A percentile compares a stretch with the other conserved stretches of the same genome.
These are phyloP conservation scores for Apocrypta bakeri DNA, from an alignment of 1,140 invertebrate genomes.

Conservation along the genomic window DNA sequence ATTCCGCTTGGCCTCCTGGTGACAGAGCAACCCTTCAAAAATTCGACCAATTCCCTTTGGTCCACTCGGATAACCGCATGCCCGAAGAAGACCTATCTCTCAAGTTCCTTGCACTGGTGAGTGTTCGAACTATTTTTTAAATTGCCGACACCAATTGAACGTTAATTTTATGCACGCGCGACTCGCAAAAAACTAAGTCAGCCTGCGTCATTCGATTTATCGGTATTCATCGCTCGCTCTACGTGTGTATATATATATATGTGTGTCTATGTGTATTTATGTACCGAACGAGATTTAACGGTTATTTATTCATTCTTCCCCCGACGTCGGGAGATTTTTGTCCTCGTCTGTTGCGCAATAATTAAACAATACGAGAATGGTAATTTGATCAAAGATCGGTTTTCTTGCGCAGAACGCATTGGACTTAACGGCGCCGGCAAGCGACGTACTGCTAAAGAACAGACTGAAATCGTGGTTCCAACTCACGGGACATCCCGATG, in stretches of 20 bases:
- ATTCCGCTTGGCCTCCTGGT: constrained; percentile 4
- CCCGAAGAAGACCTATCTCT: constrained; percentile 67
- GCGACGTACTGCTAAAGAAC: constrained; percentile 89
- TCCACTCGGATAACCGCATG: constrained; percentile 64
- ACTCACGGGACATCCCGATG: constrained; percentile 93
- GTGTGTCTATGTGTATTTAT: no score
- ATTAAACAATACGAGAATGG: background rate
- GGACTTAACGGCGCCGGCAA: constrained; percentile 92
- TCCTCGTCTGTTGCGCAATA: background rate
- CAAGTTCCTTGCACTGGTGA: constrained; percentile 68
- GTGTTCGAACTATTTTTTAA: constrained; percentile 10
- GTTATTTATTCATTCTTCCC: background rate
- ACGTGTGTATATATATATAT: background rate
- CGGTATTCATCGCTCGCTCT: background rate
- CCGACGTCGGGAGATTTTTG: background rate
- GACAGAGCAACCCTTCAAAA: constrained; percentile 55
- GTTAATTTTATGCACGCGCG: background rate
- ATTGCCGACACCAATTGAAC: background rate
- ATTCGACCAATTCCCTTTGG: constrained; percentile 65
- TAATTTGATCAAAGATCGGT: background rate
- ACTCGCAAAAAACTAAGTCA: background rate
- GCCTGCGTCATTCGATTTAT: constrained; percentile 13
- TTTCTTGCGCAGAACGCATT: constrained; percentile 90
- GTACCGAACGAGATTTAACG: constrained; percentile 11
- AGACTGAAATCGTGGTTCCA: constrained; percentile 90